phyloP scores from a whole-genome alignment of 2,797 vertebrate species.

The Falco novaeseelandiae region DNA sequence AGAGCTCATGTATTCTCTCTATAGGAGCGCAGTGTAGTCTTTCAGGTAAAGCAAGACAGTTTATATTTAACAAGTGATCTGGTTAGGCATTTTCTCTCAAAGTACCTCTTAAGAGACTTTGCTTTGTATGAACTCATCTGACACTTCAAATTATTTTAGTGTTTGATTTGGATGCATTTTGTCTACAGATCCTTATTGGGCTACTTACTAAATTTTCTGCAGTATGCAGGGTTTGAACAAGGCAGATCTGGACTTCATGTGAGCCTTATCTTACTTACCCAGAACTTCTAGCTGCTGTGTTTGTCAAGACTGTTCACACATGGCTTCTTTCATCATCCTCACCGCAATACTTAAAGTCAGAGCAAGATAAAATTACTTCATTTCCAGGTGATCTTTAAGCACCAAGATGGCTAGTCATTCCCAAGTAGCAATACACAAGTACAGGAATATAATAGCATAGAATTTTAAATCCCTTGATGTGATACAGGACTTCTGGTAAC shows the following conservation, averaged over 20 bases:
- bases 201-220: background rate
- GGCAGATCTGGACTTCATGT: background rate
- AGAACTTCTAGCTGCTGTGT: background rate
- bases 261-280: background rate
- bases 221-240: background rate
- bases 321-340: background rate
- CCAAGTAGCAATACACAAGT: background rate
- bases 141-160: background rate
- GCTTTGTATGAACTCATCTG: background rate
- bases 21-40: background rate
- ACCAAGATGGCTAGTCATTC: background rate
- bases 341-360: background rate
- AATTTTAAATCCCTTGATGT: background rate
- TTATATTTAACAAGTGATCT: background rate
- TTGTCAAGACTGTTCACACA: background rate
- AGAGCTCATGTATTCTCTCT: background rate
- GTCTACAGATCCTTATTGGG: background rate
- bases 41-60: background rate
- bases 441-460: background rate
- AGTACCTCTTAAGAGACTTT: background rate
- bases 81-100: background rate
- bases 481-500: background rate
- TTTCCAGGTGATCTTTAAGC: background rate
- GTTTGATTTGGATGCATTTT: background rate
- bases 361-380: background rate